phyloP scores from a whole-genome alignment of 2,113 vertebrate species.

The Tenrec ecaudatus region DNA sequence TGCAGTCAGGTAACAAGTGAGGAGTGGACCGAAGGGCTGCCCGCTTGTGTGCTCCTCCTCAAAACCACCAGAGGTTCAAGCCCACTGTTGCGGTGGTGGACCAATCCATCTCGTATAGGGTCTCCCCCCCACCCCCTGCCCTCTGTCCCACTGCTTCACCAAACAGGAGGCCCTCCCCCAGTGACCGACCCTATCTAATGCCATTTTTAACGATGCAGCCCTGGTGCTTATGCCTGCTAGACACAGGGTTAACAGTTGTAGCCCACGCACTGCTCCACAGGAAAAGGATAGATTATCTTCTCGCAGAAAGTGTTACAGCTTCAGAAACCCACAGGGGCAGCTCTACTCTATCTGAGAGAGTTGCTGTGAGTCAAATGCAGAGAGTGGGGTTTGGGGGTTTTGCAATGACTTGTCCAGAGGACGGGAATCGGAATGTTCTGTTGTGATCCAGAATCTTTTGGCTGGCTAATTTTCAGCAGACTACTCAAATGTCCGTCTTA shows the following conservation, averaged over 20 bases:
- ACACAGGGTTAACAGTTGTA: no score
- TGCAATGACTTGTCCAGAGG: not conserved
- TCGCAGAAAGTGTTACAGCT: no score
- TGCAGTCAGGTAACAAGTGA: not conserved
- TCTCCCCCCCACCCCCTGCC: not conserved
- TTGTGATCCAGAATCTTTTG: not conserved
- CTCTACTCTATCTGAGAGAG: no score
- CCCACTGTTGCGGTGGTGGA: not conserved
- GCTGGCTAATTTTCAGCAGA: not conserved
- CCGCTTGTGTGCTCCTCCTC: not conserved
- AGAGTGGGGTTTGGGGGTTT: not conserved
- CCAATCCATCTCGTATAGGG: not conserved
- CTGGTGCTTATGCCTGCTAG: no score
- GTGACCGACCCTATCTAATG: not conserved
- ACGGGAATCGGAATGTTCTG: not conserved
- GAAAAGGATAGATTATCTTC: no score
- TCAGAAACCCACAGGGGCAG: no score
- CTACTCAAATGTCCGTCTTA: not conserved
- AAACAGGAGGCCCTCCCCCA: not conserved
- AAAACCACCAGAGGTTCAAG: not conserved
- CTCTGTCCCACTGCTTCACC: no score
- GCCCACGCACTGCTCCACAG: no score
- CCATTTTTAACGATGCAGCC: no score
- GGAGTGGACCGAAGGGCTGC: not conserved
- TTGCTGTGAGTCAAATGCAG: no score